Evolutionary conservation across 2,113 vertebrate species (phyloP), one percentile per base, ranked within the genome.

Genomic region (Piaya cayana): DNA sequence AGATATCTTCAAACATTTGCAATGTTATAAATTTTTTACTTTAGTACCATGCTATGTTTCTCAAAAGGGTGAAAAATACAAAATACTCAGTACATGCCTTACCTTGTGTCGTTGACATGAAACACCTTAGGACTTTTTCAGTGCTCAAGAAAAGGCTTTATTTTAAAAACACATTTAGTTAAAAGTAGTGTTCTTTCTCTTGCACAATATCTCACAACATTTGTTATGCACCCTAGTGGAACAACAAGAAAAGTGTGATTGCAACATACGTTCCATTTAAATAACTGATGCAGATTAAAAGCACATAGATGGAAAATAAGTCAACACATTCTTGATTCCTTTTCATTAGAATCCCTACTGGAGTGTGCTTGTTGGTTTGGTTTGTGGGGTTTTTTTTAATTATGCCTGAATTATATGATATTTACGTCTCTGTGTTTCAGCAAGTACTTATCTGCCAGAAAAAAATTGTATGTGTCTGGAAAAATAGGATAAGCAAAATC

Each of bases 121-220:
- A 95, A 92, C 74, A 67, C 76, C 93, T 95, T 69, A 74, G 91
- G 92, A 86, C 75, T 70, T 92, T 76, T 95, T 82, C 77, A 47
- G 53, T 88, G 93, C 74, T 95, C 52, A 58, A 93, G 95, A 93
- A 67, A 49, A 71, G 9, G 18, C 69, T 94, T 96, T 75, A 96
- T 95, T 78, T 77, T 95, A 95, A 94, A 70, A 84, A 91, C 67
- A 96, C 91, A 92, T 97, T 91, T 93, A 93, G 68, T 91, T 96
- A 86, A 49, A 93, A 95, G 90, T 76, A 92, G 91, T 93, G 82
- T 93, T 94, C 58, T 80, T 95, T 76, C 91, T 92, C 80, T 83
- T 87, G 96, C 78, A 87, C 59, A 22, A 2, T 82, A 59, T 64
- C 43, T 82, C 67, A 63, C 79, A 64, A 65, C 70, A 91, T 93